These are phyloP conservation scores for Anastrepha obliqua DNA, from an alignment of 1,140 invertebrate species.

Conservation along the genomic window DNA sequence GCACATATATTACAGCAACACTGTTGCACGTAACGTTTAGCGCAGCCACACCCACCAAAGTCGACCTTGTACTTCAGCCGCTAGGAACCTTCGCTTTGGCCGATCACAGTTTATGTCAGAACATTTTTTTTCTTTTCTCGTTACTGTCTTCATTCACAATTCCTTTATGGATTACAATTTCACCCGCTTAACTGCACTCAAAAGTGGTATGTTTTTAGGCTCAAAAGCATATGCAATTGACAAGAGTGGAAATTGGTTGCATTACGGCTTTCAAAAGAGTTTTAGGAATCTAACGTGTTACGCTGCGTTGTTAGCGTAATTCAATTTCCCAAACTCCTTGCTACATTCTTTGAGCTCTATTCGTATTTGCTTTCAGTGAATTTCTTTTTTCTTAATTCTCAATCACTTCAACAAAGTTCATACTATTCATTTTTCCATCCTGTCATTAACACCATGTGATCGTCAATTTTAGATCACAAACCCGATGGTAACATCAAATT, in stretches of 20 bases:
- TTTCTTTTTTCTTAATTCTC: too few relatives aligned
- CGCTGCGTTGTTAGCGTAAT: too few relatives aligned
- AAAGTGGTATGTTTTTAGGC: conserved; percentile 21
- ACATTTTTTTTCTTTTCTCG: not conserved
- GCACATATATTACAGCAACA: conserved; percentile 12
- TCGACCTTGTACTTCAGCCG: conserved; percentile 9
- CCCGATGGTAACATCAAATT: too few relatives aligned
- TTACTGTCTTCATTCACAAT: not conserved
- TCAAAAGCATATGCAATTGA: not conserved
- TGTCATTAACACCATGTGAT: too few relatives aligned
- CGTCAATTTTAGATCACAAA: too few relatives aligned
- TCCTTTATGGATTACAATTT: not conserved
- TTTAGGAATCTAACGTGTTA: not conserved
- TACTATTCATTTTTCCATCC: too few relatives aligned
- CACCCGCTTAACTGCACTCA: not conserved
- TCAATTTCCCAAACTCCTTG: too few relatives aligned
- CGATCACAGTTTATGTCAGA: not conserved
- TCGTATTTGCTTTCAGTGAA: too few relatives aligned
- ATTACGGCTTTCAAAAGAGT: not conserved
- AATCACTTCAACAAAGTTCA: too few relatives aligned
- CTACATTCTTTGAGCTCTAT: too few relatives aligned
- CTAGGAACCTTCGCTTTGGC: not conserved
- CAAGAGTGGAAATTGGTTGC: not conserved
- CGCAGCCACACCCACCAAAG: not conserved
- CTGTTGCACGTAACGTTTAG: not conserved